phyloP scores from a whole-genome alignment of 2,888 invertebrate species.

The Cheilosia pagana region DNA sequence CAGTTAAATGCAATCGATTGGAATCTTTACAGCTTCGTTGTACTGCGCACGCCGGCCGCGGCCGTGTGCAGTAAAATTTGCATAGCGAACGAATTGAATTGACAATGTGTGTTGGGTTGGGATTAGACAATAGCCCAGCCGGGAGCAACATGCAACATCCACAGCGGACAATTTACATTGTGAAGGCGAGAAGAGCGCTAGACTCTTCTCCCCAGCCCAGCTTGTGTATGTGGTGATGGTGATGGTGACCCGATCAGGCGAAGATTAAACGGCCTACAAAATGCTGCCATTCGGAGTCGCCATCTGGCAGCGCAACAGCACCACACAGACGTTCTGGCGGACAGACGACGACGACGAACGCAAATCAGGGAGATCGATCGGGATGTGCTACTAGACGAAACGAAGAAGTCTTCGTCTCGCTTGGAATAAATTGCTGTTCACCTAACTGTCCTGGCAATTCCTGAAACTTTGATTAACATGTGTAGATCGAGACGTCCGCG shows the following conservation, averaged over 20 bases:
- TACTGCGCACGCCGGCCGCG: slow-evolving; percentile 26
- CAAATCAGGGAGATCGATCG: slow-evolving; percentile 72
- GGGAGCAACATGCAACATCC: slow-evolving; percentile 12
- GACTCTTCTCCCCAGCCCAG: slow-evolving; percentile 12
- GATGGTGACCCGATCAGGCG: slow-evolving; percentile 68
- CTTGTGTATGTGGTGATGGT: slow-evolving; percentile 7
- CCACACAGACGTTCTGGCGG: slow-evolving; percentile 24
- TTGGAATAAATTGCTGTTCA: slow-evolving; percentile 73
- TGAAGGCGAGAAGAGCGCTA: slow-evolving; percentile 62
- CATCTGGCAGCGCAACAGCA: slow-evolving; percentile 61
- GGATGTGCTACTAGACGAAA: slow-evolving; percentile 50
- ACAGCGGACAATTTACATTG: slow-evolving; percentile 40
- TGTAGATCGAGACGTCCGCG: slow-evolving; percentile 74
- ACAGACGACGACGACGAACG: slow-evolving; percentile 46
- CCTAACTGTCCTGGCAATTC: slow-evolving; percentile 74
- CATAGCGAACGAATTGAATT: slow-evolving; percentile 73
- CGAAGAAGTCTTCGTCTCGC: slow-evolving; percentile 35
- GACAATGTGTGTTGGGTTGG: slow-evolving; percentile 63
- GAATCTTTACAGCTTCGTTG: slow-evolving; percentile 75
- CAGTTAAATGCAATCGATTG: slow-evolving; percentile 75
- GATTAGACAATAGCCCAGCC: slow-evolving; percentile 68
- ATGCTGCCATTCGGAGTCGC: slow-evolving; percentile 52
- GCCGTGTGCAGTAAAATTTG: slow-evolving; percentile 64
- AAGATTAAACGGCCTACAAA: slow-evolving; percentile 74
- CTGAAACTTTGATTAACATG: slow-evolving; percentile 74